Base-by-base conservation (phyloP, 2,797 vertebrate species). In the Myotis daubentonii region DNA sequence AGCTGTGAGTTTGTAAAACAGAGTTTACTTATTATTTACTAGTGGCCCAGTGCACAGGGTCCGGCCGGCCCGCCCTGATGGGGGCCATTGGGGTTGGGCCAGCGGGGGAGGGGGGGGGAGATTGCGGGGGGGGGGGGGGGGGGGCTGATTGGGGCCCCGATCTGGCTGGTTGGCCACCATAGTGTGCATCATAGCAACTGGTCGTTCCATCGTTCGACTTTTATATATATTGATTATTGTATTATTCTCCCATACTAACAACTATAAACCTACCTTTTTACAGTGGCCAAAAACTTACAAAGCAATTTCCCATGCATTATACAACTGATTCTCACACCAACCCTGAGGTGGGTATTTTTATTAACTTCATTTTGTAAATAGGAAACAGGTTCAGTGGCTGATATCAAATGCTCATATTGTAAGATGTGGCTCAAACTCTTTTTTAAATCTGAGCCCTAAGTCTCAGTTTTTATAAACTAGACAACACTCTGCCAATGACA, bases 381-480 rank as follows among this genome's bases (percentile, higher is more conserved):
- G 79, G 78, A 91, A 92, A 88, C 47, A 95, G 44, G 36, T 53
- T 62, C 17, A 87, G 66, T 71, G 55, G 78, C 41, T 86, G 79
- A 17, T 86, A 81, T 74, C 1, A 60, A 94, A 83, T 66, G 74
- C 57, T 96, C 83, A 94, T 89, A 38, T 51, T 85, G 2, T 62
- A 94, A 84, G 51, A 38, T 79, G 28, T 19, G 62, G 75, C 57
- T 89, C 65, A 87, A 89, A 93, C 28, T 84, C 60, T 75, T 55
- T 86, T 47, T 47, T 87, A 66, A 87, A 83, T 95, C 76, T 79
- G 79, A 70, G 25, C 3, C 47, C 76, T 75, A 86, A 22, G 49
- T 92, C 96, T 93, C 86, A 53, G n/a, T 94, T 91, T 96, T 71
- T 90, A 38, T 78, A 76, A 76, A 79, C 68, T n/a, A 95, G 81